Percentiles rank a stretch among this genome's conserved stretches.
Evolutionary conservation across 2,113 vertebrate species (phyloP).

Genomic region (Pedetes capensis): DNA sequence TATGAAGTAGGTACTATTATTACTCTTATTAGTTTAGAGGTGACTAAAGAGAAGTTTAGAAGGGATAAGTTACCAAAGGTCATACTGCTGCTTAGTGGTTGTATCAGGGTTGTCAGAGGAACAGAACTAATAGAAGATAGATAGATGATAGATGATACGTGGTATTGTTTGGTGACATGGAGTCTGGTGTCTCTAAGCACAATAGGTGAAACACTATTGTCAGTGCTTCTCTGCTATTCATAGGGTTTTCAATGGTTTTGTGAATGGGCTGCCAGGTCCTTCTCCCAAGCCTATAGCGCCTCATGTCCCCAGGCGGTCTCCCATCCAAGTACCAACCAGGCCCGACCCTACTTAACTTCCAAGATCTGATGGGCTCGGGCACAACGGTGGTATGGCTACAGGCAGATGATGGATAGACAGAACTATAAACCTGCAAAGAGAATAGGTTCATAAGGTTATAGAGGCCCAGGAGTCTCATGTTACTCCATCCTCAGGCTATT

Average conservation of each 20-base stretch:
- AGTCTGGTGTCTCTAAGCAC: too few relatives aligned
- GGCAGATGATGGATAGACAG: neutral
- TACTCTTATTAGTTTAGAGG: neutral
- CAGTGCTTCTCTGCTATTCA: too few relatives aligned
- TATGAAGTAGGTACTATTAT: neutral
- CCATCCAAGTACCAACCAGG: too few relatives aligned
- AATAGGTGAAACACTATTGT: neutral
- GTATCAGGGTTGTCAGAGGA: neutral
- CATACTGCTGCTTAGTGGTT: neutral
- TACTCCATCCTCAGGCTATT: neutral
- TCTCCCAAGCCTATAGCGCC: too few relatives aligned
- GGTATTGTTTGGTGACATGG: too few relatives aligned
- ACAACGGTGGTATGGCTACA: neutral
- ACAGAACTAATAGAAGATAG: neutral
- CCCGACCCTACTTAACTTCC: too few relatives aligned
- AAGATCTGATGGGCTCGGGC: too few relatives aligned
- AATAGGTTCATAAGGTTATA: too few relatives aligned
- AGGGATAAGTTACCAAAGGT: neutral
- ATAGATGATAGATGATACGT: neutral
- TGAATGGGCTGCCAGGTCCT: too few relatives aligned
- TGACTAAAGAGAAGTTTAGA: neutral
- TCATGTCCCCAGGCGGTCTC: too few relatives aligned
- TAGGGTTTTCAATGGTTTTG: too few relatives aligned
- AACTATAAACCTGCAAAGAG: neutral
- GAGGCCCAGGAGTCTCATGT: neutral